Base-by-base conservation (phyloP, 2,888 invertebrate genomes). In the Caenorhabditis sinica region DNA sequence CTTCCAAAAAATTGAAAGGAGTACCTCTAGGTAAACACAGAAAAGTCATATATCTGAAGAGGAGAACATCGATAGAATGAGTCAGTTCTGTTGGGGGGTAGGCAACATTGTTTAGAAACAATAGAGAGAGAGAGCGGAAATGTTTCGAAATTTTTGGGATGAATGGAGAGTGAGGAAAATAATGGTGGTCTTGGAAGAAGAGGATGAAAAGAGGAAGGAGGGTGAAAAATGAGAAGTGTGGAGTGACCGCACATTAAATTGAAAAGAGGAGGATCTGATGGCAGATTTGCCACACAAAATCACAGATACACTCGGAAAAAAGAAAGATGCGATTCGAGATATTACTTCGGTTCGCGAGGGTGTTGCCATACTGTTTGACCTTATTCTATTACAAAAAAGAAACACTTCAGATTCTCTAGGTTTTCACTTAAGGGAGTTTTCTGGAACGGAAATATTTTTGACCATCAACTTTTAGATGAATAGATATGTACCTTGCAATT, bases 191-290 rank as follows among this genome's bases (percentile, higher is more conserved):
- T 20, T 17, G 63, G 40, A 40, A 40, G 33, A 33, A n/a, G 33
- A 33, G 8, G 8, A 33, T 4, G 8, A 33, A 33, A 8, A 33
- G 40, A 40, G 60, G 63, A 49, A 20, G 56, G 45, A 17, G 53
- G 79, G 68, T 73, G 81, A 81, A 74, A 81, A 81, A 74, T 73
- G 81, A 81, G 73, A 74, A 73, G 73, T 40, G 11, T 49, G 2
- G 68, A 73, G 74, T 81, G 81, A 72, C 79, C 79, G 79, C 79
- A 79, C 79, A 72, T 79, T 79, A 72, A 72, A 79, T 56, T 72
- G 63, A 79, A 72, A 65, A 56, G 63, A 45, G 45, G 15, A 63
- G 23, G 6, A 25, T 20, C 25, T 33, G 43, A 49, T 20, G 43
- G 63, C 65, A 51, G 69, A 76, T 66, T 65, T 75, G 71, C 58